phyloP scores from a whole-genome alignment of 2,888 invertebrate species.

The Meandrusa payeni region DNA sequence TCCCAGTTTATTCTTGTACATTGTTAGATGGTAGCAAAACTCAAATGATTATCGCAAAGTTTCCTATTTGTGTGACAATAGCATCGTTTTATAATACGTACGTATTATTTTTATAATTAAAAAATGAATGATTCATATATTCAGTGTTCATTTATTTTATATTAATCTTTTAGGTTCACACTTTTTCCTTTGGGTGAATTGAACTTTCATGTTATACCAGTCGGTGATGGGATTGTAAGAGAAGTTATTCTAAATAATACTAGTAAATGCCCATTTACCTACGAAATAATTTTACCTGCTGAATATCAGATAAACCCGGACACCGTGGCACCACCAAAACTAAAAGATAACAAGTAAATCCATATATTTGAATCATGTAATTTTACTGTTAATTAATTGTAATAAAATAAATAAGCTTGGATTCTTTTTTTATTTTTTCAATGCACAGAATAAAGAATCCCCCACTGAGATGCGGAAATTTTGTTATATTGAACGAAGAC shows the following conservation, averaged over 20 bases:
- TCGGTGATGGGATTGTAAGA: constrained; percentile 73
- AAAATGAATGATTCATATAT: no score
- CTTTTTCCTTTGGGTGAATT: constrained; percentile 80
- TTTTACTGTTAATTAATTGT: background rate
- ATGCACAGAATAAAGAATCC: constrained; percentile 55
- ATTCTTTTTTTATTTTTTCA: no score
- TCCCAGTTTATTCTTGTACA: constrained; percentile 64
- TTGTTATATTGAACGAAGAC: constrained; percentile 65
- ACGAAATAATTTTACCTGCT: constrained; percentile 59
- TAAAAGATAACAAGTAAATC: constrained; percentile 56
- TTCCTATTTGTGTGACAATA: constrained; percentile 65
- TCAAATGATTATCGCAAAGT: constrained; percentile 71
- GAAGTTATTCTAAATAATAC: constrained; percentile 80
- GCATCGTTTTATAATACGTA: constrained; percentile 75
- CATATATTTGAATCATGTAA: background rate
- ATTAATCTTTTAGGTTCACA: constrained; percentile 77
- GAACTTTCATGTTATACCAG: constrained; percentile 80
- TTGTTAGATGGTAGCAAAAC: constrained; percentile 66
- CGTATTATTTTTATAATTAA: constrained; percentile 28
- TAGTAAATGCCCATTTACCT: constrained; percentile 81
- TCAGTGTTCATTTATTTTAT: no score
- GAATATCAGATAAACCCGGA: constrained; percentile 45
- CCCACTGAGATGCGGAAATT: constrained; percentile 67
- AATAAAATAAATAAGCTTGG: background rate
- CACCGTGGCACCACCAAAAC: constrained; percentile 30